Percentiles rank a stretch among this genome's conserved stretches.
These are phyloP conservation scores for Zosterops pallidus DNA, from an alignment of 2,113 vertebrate genomes.

Conservation along the genomic window DNA sequence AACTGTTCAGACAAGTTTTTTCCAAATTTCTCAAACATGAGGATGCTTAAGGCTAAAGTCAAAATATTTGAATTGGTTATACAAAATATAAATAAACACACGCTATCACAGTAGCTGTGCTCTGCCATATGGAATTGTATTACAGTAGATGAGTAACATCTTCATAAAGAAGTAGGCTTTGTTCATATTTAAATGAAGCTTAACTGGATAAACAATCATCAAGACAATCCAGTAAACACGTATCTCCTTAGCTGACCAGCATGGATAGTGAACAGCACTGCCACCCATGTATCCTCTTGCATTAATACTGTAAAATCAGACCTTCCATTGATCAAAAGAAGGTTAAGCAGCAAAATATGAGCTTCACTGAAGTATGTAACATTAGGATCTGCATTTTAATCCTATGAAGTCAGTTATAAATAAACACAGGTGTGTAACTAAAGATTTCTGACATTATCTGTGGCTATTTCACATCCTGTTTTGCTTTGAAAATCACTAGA, in stretches of 20 bases:
- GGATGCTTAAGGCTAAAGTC: neutral
- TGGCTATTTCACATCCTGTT: neutral
- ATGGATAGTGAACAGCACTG: rapidly evolving
- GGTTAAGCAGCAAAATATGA: neutral
- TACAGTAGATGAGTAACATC: neutral
- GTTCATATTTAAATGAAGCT: neutral
- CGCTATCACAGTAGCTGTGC: neutral
- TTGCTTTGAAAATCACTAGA: neutral
- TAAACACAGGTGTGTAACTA: neutral
- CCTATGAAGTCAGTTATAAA: neutral
- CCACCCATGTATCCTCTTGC: neutral
- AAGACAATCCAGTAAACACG: neutral
- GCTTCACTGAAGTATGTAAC: neutral
- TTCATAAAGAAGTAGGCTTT: neutral
- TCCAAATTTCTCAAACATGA: neutral
- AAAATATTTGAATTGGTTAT: slow-evolving; percentile 31
- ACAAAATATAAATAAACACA: slow-evolving; percentile 35
- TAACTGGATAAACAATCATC: neutral
- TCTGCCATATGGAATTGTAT: slow-evolving; percentile 21
- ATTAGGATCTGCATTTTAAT: neutral
- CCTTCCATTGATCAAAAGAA: neutral
- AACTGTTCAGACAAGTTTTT: neutral
- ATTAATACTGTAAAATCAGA: neutral
- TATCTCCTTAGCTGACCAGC: neutral
- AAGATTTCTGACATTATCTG: neutral